These are phyloP conservation scores for Stichopus horrens DNA, from an alignment of 53 echinoderm and acorn worm species.

Conservation along the genomic window DNA sequence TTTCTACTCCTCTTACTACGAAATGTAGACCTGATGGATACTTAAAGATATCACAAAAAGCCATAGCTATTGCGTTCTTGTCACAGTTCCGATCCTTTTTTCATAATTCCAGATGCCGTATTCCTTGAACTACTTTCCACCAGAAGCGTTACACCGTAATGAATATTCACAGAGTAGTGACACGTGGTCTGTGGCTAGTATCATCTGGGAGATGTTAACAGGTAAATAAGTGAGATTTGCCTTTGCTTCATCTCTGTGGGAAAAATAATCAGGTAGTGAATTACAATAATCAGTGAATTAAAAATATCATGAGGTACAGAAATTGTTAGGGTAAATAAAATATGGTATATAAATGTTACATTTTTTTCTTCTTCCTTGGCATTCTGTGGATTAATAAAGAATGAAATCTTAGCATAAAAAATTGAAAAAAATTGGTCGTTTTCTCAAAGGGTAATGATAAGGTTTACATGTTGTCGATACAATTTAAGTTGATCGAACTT, in stretches of 20 bases:
- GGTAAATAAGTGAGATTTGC: background rate
- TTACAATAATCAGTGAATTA: background rate
- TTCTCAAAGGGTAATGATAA: background rate
- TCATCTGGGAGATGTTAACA: constrained; percentile 14
- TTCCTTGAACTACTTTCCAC: background rate
- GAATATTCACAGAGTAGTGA: constrained; percentile 15
- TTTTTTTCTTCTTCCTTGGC: background rate
- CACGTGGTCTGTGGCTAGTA: background rate
- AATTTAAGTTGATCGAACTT: background rate
- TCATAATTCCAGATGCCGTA: background rate
- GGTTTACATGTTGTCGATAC: background rate
- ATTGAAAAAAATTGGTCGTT: too few relatives aligned
- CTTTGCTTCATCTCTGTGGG: background rate
- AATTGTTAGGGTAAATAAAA: background rate
- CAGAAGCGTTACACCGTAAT: background rate
- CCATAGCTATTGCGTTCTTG: background rate
- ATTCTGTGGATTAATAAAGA: background rate
- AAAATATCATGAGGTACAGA: background rate
- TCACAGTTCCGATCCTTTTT: background rate
- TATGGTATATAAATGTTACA: background rate
- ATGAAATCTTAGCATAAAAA: background rate
- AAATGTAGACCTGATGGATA: background rate
- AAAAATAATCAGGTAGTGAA: background rate
- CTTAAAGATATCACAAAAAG: background rate
- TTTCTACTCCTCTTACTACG: too few relatives aligned